These are phyloP conservation scores for Taxidea taxus DNA, from an alignment of 2,113 vertebrate species.

Conservation along the genomic window DNA sequence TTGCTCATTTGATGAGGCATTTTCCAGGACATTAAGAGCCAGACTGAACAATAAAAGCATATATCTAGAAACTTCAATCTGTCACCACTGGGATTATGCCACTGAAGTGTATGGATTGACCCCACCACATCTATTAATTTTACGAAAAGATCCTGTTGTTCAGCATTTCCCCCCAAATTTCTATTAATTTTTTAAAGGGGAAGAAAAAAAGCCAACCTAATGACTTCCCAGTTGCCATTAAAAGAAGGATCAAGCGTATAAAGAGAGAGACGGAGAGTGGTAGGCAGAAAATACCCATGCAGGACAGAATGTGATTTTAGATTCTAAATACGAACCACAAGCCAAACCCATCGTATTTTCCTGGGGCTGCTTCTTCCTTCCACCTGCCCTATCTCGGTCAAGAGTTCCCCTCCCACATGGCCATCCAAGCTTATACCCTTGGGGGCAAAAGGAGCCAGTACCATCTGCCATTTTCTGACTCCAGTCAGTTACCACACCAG, in stretches of 20 bases:
- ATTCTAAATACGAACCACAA: not conserved
- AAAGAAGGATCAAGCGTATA: not conserved
- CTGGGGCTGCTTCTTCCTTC: not conserved
- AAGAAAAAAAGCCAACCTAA: not conserved
- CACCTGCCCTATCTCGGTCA: not conserved
- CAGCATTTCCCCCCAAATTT: not conserved
- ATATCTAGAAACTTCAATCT: not conserved
- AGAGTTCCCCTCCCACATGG: not conserved
- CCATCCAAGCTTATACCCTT: not conserved
- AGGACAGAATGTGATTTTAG: not conserved
- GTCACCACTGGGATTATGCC: slow-evolving; percentile 2
- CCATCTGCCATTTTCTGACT: not conserved
- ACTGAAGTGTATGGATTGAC: not conserved
- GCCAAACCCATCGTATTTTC: not conserved
- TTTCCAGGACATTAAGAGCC: not conserved
- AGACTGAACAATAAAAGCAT: not conserved
- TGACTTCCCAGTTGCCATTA: not conserved
- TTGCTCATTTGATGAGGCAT: not conserved
- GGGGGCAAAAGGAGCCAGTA: not conserved
- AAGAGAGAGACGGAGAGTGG: not conserved
- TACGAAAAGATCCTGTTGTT: not conserved
- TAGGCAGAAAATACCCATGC: not conserved
- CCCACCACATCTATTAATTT: not conserved
- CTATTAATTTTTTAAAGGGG: not conserved
- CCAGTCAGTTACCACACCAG: not conserved